Base-by-base conservation (phyloP, 2,113 vertebrate species). In the Bettongia penicillata region DNA sequence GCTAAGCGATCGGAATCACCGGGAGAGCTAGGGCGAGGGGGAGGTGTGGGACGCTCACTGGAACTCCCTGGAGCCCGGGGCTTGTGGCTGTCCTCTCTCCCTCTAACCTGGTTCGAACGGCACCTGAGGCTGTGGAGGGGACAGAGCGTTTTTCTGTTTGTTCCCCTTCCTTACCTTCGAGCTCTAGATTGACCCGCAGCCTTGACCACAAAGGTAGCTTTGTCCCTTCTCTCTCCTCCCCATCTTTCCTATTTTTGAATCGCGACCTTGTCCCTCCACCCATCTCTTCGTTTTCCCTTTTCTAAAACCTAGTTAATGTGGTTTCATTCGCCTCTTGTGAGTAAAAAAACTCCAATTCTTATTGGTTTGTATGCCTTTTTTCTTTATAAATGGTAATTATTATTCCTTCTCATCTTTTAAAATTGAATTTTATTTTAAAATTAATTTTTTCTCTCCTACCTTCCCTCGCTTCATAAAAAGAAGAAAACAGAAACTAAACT, bases 171-270 rank as follows among this genome's bases (percentile, higher is more conserved):
- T 90, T 28, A 28, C 47, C 89, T 26, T 47, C 12, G 47, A 90
- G 43, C 48, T 47, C 47, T 48, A 28, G 23, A 48, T 43, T 90
- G n/a, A 23, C 47, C 2, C 8, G 47, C 89, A 43, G 47, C 89
- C 89, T 48, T 24, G 43, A 24, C 48, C 89, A 47, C 89, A 24
- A 47, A 50, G 89, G 89, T 48, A 16, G 89, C 92, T 91, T 93
- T 91, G 90, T 91, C 96, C 55, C 89, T 91, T 94, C 95, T 95
- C 53, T 94, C 94, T 61, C 92, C 52, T 92, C 53, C 92, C 93
- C 92, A 55, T 95, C 93, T 94, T 90, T n/a, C 61, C 28, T 31
- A 68, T 68, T 68, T 68, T 68, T 37, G 28, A 68, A 14, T 68
- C 57, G 3, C 14, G 57, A 68, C 57, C 61, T 37, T 19, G 3